These are phyloP conservation scores for Keiferia lycopersicella DNA, from an alignment of 2,888 invertebrate species.

Conservation along the genomic window DNA sequence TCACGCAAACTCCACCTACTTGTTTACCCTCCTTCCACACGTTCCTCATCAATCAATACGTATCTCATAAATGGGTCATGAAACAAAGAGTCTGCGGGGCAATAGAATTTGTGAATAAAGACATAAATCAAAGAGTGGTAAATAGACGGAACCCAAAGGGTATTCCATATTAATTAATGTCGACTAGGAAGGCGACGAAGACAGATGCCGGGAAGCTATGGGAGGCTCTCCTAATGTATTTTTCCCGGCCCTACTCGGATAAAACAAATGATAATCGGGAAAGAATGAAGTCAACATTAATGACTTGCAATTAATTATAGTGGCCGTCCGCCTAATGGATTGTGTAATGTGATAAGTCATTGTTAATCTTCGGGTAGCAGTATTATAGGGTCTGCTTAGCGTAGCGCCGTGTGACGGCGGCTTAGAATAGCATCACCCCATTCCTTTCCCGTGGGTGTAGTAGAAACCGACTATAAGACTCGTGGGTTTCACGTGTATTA, in stretches of 20 bases:
- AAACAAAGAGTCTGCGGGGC: slow-evolving; percentile 32
- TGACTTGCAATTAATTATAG: slow-evolving; percentile 70
- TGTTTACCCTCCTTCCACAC: background rate
- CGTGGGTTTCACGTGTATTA: too few species aligned
- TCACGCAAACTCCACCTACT: background rate
- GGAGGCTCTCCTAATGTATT: slow-evolving; percentile 72
- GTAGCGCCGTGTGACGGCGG: background rate
- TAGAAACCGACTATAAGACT: too few species aligned
- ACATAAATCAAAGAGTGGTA: slow-evolving; percentile 69
- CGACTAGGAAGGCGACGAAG: slow-evolving; percentile 73
- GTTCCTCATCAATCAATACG: slow-evolving; percentile 18
- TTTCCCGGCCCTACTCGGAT: slow-evolving; percentile 69
- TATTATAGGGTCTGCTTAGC: background rate
- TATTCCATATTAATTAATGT: slow-evolving; percentile 80
- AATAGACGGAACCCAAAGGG: slow-evolving; percentile 67
- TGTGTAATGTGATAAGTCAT: slow-evolving; percentile 39
- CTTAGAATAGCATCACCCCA: background rate
- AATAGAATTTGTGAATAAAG: slow-evolving; percentile 58
- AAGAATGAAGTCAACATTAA: slow-evolving; percentile 79
- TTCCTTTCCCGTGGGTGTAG: too few species aligned
- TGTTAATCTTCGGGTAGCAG: slow-evolving; percentile 29
- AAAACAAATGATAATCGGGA: slow-evolving; percentile 80
- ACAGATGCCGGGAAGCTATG: slow-evolving; percentile 58
- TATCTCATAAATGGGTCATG: slow-evolving; percentile 8
- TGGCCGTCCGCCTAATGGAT: slow-evolving; percentile 47